Evolutionary conservation across 2,888 invertebrate genomes (phyloP).

Genomic region (Hetaerina titia): DNA sequence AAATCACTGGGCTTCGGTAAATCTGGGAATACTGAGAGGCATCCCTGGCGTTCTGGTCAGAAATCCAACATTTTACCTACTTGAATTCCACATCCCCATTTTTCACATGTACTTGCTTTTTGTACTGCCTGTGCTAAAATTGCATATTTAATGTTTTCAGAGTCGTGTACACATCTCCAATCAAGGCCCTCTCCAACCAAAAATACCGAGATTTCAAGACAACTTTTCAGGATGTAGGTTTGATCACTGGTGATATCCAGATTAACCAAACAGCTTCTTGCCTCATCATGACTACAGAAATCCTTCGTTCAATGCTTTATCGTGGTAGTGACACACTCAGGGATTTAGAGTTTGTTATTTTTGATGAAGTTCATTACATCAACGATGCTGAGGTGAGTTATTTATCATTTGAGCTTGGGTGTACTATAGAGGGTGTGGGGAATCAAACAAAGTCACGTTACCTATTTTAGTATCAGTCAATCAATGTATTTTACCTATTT

Average conservation of each 20-base stretch:
- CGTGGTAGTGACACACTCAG: constrained; percentile 97
- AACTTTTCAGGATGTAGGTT: constrained; percentile 92
- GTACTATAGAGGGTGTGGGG: too few species aligned
- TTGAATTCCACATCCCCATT: too few species aligned
- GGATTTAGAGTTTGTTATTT: constrained; percentile 98
- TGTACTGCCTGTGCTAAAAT: constrained; percentile 4
- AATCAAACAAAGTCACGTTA: too few species aligned
- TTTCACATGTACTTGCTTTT: too few species aligned
- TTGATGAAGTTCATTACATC: constrained; percentile 99
- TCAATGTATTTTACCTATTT: too few species aligned
- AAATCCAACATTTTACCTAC: too few species aligned
- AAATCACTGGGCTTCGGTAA: too few species aligned
- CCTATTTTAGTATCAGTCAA: too few species aligned
- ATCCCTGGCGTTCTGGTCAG: too few species aligned
- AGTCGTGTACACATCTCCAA: constrained; percentile 98
- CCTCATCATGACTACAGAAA: constrained; percentile 99
- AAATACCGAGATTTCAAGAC: constrained; percentile 98
- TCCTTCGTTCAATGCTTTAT: constrained; percentile 95
- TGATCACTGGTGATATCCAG: constrained; percentile 97
- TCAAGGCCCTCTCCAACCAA: constrained; percentile 99
- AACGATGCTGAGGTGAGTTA: constrained; percentile 91
- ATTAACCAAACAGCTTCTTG: constrained; percentile 96
- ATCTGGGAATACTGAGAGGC: too few species aligned
- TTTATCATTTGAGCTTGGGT: background rate
- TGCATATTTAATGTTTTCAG: constrained; percentile 76